phyloP scores from a whole-genome alignment of 2,113 vertebrate genomes.

The Cavia aperea region DNA sequence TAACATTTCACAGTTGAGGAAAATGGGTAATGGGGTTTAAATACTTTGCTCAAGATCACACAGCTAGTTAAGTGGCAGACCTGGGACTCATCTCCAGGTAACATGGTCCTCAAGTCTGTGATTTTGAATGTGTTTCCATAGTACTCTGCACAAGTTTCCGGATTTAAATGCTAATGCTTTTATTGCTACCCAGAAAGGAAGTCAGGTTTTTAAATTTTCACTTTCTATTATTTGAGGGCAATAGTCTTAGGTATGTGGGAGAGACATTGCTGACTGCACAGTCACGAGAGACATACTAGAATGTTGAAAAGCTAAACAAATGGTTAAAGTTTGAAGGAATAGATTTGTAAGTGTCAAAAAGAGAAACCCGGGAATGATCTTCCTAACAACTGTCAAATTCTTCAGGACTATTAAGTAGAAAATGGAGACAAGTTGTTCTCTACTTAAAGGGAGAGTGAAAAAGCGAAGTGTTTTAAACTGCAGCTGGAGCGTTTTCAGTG shows the following conservation, averaged over 20 bases:
- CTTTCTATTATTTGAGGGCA: background rate
- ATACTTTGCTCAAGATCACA: background rate
- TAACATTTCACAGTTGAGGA: background rate
- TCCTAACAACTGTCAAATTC: background rate
- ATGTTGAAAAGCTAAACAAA: background rate
- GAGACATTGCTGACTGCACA: background rate
- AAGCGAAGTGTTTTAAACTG: background rate
- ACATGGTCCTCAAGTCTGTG: background rate
- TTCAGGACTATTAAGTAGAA: background rate
- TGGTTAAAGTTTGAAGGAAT: background rate
- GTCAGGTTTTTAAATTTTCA: background rate
- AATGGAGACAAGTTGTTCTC: background rate
- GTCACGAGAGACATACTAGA: background rate
- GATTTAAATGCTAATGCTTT: background rate
- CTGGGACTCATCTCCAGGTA: background rate
- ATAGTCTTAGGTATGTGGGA: background rate
- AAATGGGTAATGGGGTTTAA: background rate
- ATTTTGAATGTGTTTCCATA: background rate
- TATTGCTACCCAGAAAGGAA: background rate
- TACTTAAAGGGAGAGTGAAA: conserved; percentile 1
- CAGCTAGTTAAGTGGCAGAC: background rate
- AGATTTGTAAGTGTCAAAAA: background rate
- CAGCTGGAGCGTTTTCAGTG: background rate
- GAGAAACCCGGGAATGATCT: background rate
- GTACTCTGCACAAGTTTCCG: background rate